Conservation (phyloP, 1,140 invertebrate genomes). For the Apis laboriosa region DNA sequence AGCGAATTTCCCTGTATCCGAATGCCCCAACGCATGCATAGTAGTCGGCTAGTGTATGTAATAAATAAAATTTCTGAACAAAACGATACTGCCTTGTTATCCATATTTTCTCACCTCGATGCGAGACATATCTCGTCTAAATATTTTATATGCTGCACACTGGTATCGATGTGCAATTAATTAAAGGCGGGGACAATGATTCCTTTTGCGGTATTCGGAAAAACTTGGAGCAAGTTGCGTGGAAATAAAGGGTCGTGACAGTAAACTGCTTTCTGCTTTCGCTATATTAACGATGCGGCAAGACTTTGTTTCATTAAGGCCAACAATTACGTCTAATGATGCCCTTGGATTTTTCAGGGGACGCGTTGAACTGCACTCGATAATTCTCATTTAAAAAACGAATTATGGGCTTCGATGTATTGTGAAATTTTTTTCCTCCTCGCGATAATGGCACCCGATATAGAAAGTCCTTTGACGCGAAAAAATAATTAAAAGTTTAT, state of each 20-base stretch:
- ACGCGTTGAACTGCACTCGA: constrained; percentile 19
- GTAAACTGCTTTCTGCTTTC: neutral
- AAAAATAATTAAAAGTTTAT: constrained; percentile 50
- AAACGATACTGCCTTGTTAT: constrained; percentile 50
- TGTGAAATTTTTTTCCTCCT: constrained; percentile 13
- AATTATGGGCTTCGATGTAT: constrained; percentile 36
- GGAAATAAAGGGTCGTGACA: neutral
- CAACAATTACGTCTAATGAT: constrained; percentile 40
- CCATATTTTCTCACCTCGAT: neutral
- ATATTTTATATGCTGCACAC: neutral
- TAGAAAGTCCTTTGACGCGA: constrained; percentile 23
- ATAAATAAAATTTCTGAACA: constrained; percentile 81
- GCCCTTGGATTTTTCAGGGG: constrained; percentile 32
- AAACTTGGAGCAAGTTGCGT: neutral
- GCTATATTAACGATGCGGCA: constrained; percentile 8
- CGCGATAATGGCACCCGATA: constrained; percentile 7
- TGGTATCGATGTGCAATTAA: neutral
- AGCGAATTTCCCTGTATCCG: constrained; percentile 69
- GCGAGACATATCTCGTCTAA: neutral
- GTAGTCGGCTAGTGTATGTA: constrained; percentile 81
- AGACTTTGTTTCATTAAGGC: constrained; percentile 37
- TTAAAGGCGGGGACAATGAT: neutral
- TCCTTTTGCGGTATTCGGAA: too few relatives aligned
- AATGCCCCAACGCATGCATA: constrained; percentile 76
- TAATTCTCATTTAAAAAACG: constrained; percentile 45